phyloP scores from a whole-genome alignment of 2,888 invertebrate genomes.

The Anaspis maculata region DNA sequence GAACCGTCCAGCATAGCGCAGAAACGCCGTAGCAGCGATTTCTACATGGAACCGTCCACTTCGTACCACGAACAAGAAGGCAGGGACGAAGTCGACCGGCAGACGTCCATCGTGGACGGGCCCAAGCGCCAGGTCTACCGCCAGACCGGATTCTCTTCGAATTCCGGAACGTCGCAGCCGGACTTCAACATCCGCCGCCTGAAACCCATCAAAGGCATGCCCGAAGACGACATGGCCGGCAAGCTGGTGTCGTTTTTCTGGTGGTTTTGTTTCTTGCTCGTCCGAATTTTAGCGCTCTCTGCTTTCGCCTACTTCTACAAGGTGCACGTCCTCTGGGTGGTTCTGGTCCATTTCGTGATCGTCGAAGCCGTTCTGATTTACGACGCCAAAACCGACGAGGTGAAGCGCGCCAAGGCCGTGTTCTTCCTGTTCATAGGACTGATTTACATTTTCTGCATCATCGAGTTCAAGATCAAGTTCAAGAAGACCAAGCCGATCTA shows the following conservation, averaged over 20 bases:
- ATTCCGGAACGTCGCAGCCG: constrained; percentile 19
- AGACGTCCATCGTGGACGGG: constrained; percentile 25
- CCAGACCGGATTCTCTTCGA: too few species aligned
- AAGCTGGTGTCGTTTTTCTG: constrained; percentile 62
- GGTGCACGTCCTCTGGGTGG: constrained; percentile 49
- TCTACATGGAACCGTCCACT: constrained; percentile 30
- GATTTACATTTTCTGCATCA: constrained; percentile 65
- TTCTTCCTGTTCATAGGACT: constrained; percentile 66
- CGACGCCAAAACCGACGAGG: constrained; percentile 52
- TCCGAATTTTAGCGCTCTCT: constrained; percentile 61
- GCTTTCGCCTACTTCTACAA: constrained; percentile 63
- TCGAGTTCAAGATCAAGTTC: constrained; percentile 74
- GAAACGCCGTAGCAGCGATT: constrained; percentile 31
- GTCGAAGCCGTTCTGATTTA: constrained; percentile 57
- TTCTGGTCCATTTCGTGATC: constrained; percentile 55
- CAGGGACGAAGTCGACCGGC: constrained; percentile 8
- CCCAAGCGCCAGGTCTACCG: constrained; percentile 15
- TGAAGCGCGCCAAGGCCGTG: constrained; percentile 35
- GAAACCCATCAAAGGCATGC: constrained; percentile 50
- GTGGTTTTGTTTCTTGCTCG: constrained; percentile 69
- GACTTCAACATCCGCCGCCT: constrained; percentile 40
- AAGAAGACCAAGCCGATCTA: constrained; percentile 64
- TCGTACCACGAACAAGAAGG: constrained; percentile 1
- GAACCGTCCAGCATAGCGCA: constrained; percentile 17
- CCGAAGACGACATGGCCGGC: constrained; percentile 66